Conservation (phyloP, 1,140 invertebrate species). For the Ooceraea biroi region DNA sequence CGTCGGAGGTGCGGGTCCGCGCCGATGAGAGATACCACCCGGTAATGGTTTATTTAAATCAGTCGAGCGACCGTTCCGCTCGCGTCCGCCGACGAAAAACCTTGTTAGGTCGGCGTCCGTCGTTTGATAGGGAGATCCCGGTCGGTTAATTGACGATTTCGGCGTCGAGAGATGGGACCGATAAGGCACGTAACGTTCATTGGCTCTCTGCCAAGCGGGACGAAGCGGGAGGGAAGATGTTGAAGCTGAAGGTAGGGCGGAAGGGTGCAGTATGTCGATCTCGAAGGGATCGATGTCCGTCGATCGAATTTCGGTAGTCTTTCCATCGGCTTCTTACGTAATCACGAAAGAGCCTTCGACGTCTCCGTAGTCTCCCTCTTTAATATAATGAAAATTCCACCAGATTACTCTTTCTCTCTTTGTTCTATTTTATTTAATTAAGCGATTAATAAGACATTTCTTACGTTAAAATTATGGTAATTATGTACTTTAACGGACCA, state of each 20-base stretch:
- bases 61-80: slow-evolving; percentile 58
- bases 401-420: too few relatives aligned
- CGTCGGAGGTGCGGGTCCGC: slow-evolving; percentile 73
- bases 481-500: too few relatives aligned
- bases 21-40: slow-evolving; percentile 78
- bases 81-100: slow-evolving; percentile 66
- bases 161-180: slow-evolving; percentile 41
- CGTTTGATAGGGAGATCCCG: slow-evolving; percentile 72
- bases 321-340: slow-evolving; percentile 39
- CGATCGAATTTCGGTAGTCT: slow-evolving; percentile 36
- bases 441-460: too few relatives aligned
- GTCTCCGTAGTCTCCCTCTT: not conserved
- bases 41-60: slow-evolving; percentile 81
- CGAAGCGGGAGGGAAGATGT: not conserved
- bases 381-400: not conserved
- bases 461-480: too few relatives aligned
- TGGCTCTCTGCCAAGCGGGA: not conserved
- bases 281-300: not conserved
- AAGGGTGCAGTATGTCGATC: slow-evolving; percentile 16
- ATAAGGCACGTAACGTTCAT: slow-evolving; percentile 43
- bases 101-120: slow-evolving; percentile 71
- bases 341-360: slow-evolving; percentile 11
- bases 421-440: too few relatives aligned
- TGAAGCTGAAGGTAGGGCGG: not conserved
- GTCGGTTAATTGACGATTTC: slow-evolving; percentile 76